Evolutionary conservation across 1,140 invertebrate genomes (phyloP), one percentile per base, ranked within the genome.

Genomic region (Drosophila truncata): DNA sequence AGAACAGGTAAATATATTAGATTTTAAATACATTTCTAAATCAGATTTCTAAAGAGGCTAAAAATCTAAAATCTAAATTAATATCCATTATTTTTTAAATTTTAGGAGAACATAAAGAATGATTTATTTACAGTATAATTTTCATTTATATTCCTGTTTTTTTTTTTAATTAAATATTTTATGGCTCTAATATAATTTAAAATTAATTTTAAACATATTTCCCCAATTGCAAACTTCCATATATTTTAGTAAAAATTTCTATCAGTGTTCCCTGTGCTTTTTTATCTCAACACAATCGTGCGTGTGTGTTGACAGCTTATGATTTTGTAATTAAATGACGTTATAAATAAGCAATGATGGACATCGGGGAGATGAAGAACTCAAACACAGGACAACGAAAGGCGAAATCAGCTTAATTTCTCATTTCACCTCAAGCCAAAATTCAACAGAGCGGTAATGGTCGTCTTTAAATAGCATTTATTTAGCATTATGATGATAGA

Each of bases 261-360:
- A 0, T 3, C 27, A 61, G 58, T 63, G 57, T 23, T 3, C 0
- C 9, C 4, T 47, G 27, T 11, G 3, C 20, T 10, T 42, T 42
- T 59, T 59, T 59, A 39, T 58, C 33, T 13, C 27, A 58, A 35
- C 37, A 47, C 20, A 33, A 25, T 16, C 25, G 23, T 33, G 49
- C 31, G 41, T 46, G 64, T 57, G 29, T 72, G 83, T 47, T 88
- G 80, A 87, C 84, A 87, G 80, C 80, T 77, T 84, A 80, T 88
- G 83, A 88, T 87, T 87, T 88, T 80, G 76, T 88, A 87, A 88
- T 88, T 87, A 88, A 87, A 87, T 88, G 72, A 78, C 46, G 66
- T 69, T 74, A 69, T 80, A 80, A 83, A 62, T 72, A 82, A 77
- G 75, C 61, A 82, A 42, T 39, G 37, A 55, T 27, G 66, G 23